Evolutionary conservation across 2,797 vertebrate genomes (phyloP).

Genomic region (Bufotes viridis): DNA sequence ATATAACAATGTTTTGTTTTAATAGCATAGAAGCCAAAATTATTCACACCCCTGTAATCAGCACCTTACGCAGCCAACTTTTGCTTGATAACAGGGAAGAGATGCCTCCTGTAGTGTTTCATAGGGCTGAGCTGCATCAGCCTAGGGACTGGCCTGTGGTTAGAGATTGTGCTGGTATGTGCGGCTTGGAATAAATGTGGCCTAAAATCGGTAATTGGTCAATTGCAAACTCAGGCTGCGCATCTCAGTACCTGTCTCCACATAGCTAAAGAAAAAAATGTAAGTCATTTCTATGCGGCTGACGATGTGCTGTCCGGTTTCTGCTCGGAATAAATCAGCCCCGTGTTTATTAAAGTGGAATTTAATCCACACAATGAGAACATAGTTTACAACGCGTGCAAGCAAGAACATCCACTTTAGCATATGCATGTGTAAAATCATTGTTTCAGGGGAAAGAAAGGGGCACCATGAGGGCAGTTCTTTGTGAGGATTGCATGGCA

Average conservation of each 20-base stretch:
- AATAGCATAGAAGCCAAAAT: conserved; percentile 1
- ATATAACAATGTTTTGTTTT: neutral
- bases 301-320: neutral
- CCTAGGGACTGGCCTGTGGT: neutral
- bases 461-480: neutral
- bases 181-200: conserved; percentile 2
- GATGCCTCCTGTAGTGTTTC: neutral
- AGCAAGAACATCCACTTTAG: neutral
- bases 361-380: conserved; percentile 4
- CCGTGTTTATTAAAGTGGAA: neutral
- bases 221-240: neutral
- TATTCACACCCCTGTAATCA: conserved; percentile 31
- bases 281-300: neutral
- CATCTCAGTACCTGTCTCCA: neutral
- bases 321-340: neutral
- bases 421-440: neutral
- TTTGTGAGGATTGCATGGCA: neutral
- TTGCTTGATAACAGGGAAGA: conserved; percentile 20
- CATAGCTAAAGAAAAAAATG: neutral
- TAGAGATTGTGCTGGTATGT: neutral
- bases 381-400: neutral
- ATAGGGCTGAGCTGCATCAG: neutral
- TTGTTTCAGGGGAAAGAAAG: neutral
- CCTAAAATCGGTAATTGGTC: neutral
- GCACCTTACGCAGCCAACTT: conserved; percentile 17